These are phyloP conservation scores for Stegostoma tigrinum DNA, from an alignment of 2,113 vertebrate species.

Conservation along the genomic window DNA sequence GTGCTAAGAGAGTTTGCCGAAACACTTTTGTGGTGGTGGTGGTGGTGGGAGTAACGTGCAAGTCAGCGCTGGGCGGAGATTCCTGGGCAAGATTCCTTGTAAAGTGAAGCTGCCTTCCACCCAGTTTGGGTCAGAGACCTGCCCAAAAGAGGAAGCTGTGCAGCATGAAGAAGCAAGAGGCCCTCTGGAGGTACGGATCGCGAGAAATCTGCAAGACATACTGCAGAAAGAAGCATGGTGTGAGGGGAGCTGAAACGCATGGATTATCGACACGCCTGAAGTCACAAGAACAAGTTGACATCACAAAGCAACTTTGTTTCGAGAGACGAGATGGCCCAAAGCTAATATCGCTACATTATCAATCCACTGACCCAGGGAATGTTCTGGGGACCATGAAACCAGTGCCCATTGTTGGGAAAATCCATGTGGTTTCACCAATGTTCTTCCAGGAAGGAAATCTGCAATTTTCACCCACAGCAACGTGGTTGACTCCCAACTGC, in stretches of 20 bases:
- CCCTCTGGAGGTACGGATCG: not conserved
- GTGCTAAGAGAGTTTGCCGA: not conserved
- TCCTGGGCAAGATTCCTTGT: not conserved
- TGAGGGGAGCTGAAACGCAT: not conserved
- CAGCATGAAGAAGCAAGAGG: not conserved
- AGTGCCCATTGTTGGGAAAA: too few relatives aligned
- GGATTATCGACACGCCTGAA: not conserved
- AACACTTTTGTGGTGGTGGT: too few relatives aligned
- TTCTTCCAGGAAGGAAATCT: too few relatives aligned
- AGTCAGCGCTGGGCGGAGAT: not conserved
- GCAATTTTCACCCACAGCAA: too few relatives aligned
- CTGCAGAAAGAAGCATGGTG: not conserved
- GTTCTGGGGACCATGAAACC: too few relatives aligned
- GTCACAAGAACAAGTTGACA: not conserved
- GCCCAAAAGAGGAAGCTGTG: conserved; percentile 2
- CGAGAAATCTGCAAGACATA: not conserved
- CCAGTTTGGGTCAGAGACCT: not conserved
- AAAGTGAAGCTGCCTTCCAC: not conserved
- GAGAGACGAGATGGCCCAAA: too few relatives aligned
- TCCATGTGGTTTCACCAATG: too few relatives aligned
- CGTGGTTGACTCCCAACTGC: too few relatives aligned
- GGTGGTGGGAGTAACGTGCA: not conserved
- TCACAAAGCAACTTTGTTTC: not conserved
- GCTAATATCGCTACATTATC: too few relatives aligned
- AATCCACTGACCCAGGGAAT: too few relatives aligned